Evolutionary conservation across 2,113 vertebrate species (phyloP).

Genomic region (Passer montanus): DNA sequence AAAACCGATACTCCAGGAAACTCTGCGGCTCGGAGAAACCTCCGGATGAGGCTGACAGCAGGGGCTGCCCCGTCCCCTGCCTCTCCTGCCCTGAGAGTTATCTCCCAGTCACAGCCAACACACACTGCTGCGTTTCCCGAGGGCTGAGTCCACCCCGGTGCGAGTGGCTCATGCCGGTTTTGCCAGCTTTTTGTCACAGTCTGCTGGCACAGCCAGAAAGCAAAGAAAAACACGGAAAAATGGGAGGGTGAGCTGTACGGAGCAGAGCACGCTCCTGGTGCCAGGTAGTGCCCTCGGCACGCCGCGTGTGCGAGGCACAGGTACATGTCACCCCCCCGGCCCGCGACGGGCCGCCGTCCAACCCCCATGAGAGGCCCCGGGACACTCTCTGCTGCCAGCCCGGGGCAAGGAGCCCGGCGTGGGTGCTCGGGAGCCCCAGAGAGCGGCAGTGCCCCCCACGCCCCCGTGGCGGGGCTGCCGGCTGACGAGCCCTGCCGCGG

Average conservation of each 20-base stretch:
- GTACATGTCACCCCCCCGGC: not conserved
- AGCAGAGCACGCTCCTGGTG: not conserved
- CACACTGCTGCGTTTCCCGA: accelerated
- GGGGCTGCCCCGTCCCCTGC: not conserved
- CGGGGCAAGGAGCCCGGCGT: not conserved
- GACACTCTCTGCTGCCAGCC: not conserved
- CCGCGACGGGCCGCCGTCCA: accelerated
- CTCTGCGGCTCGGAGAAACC: not conserved
- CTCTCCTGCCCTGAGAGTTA: not conserved
- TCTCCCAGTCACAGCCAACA: not conserved
- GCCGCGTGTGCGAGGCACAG: not conserved
- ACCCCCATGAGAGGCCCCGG: accelerated
- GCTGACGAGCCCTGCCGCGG: conserved; percentile 71
- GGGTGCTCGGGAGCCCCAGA: not conserved
- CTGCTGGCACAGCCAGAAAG: not conserved
- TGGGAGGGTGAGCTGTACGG: not conserved
- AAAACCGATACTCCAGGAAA: conserved; percentile 8
- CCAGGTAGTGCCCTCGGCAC: not conserved
- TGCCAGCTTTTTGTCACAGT: not conserved
- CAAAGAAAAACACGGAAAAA: not conserved
- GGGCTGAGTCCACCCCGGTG: not conserved
- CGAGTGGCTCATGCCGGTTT: accelerated
- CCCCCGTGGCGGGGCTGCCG: not conserved
- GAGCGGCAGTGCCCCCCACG: not conserved
- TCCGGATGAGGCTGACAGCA: not conserved